Conservation (phyloP, 2,797 vertebrate species). For the Chelon labrosus region DNA sequence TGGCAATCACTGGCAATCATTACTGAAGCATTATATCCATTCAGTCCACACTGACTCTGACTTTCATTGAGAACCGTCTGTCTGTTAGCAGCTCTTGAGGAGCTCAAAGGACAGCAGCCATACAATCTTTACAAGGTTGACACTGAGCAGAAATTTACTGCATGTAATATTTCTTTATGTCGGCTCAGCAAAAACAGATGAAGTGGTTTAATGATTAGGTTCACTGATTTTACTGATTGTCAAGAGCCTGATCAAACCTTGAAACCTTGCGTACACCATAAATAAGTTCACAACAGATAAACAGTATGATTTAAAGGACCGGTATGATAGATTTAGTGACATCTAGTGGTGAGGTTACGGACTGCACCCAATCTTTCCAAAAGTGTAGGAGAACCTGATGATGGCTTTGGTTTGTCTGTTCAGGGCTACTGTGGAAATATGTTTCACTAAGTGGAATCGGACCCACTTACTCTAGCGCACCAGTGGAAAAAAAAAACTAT, state of each 20-base stretch:
- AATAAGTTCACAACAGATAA: fast-evolving
- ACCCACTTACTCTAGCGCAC: too few species aligned
- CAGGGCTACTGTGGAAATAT: too few species aligned
- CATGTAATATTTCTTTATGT: neutral
- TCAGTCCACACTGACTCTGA: neutral
- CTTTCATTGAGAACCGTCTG: neutral
- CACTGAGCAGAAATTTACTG: neutral
- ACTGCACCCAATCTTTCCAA: too few species aligned
- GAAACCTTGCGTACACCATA: neutral
- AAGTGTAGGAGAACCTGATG: too few species aligned
- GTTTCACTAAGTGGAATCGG: too few species aligned
- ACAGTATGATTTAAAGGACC: neutral
- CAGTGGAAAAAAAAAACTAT: too few species aligned
- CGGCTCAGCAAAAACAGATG: neutral
- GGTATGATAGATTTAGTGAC: too few species aligned
- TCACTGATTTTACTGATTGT: neutral
- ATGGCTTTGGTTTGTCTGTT: too few species aligned
- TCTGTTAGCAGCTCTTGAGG: too few species aligned
- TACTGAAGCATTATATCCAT: neutral
- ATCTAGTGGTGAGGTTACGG: too few species aligned
- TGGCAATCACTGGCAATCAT: neutral
- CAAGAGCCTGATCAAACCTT: neutral
- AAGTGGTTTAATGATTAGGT: neutral
- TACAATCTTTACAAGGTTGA: conserved; percentile 1
- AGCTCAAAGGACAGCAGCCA: neutral